A percentile compares a stretch with the other conserved stretches of the same genome.
These are phyloP conservation scores for Nanorana parkeri DNA, from an alignment of 2,113 vertebrate species.

Conservation along the genomic window DNA sequence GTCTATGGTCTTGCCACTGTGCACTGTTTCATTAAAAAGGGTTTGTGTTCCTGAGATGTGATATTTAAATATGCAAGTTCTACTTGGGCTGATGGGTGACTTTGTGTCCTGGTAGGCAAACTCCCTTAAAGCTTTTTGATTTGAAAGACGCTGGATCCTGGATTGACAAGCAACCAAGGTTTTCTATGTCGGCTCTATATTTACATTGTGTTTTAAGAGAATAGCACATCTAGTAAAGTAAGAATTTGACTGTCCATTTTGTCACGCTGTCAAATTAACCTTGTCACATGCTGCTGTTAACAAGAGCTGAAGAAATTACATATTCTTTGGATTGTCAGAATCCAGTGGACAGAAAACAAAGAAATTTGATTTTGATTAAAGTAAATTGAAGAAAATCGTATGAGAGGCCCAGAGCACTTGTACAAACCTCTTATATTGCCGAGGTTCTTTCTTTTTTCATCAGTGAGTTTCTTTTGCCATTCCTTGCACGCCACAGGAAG, in stretches of 20 bases:
- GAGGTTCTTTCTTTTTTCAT: slow-evolving; percentile 17
- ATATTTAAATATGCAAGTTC: no score
- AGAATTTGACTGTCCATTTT: slow-evolving; percentile 1
- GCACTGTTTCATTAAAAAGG: no score
- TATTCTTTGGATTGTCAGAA: slow-evolving; percentile 31
- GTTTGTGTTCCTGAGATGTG: no score
- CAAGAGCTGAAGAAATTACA: slow-evolving; percentile 26
- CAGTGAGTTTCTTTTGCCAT: slow-evolving; percentile 14
- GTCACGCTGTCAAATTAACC: slow-evolving; percentile 27
- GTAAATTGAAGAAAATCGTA: slow-evolving; percentile 38
- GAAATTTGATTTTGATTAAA: slow-evolving; percentile 53
- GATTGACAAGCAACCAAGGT: no score
- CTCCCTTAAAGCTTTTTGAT: no score
- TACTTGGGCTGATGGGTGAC: no score
- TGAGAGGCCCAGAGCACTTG: slow-evolving; percentile 20
- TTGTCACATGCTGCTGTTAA: slow-evolving; percentile 18
- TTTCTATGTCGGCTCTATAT: no score
- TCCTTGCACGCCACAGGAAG: slow-evolving; percentile 6
- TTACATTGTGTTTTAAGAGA: no score
- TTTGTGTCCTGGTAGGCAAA: no score
- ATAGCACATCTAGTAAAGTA: background rate
- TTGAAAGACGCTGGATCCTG: no score
- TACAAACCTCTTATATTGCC: slow-evolving; percentile 27
- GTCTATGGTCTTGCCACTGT: no score
- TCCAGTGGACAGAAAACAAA: slow-evolving; percentile 44